Conservation (phyloP, 1,140 invertebrate species). For the Leptinotarsa defecta region DNA sequence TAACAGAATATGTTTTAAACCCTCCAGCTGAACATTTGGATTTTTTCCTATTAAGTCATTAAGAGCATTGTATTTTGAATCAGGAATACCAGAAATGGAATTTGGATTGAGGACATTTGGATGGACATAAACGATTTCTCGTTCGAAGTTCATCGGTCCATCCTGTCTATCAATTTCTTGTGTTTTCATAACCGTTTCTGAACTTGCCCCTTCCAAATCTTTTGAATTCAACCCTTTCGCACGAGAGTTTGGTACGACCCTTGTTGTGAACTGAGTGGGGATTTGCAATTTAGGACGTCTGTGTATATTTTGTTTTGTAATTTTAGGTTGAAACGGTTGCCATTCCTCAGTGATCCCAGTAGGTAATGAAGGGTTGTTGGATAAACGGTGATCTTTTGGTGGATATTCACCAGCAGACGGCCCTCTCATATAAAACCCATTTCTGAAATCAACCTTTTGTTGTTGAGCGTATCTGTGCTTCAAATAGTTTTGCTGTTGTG, state of each 20-base stretch:
- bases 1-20: constrained; percentile 41
- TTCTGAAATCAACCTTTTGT: constrained; percentile 28
- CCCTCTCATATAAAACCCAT: background rate
- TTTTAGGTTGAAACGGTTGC: constrained; percentile 8
- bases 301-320: background rate
- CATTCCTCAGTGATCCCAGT: background rate
- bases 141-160: background rate
- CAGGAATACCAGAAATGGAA: constrained; percentile 6
- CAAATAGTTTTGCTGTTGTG: constrained; percentile 42
- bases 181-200: constrained; percentile 17
- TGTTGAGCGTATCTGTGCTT: constrained; percentile 43
- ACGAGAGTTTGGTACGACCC: background rate
- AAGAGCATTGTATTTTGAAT: constrained; percentile 36
- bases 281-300: background rate
- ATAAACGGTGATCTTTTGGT: background rate
- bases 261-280: no score
- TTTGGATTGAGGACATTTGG: constrained; percentile 16
- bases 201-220: constrained; percentile 21
- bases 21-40: constrained; percentile 42
- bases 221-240: background rate
- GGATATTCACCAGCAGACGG: background rate
- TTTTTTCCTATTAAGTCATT: constrained; percentile 44
- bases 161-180: constrained; percentile 15
- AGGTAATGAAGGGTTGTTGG: background rate
- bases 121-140: constrained; percentile 26